These are phyloP conservation scores for Centruroides sculpturatus DNA, from an alignment of 1,140 invertebrate genomes.

Conservation along the genomic window DNA sequence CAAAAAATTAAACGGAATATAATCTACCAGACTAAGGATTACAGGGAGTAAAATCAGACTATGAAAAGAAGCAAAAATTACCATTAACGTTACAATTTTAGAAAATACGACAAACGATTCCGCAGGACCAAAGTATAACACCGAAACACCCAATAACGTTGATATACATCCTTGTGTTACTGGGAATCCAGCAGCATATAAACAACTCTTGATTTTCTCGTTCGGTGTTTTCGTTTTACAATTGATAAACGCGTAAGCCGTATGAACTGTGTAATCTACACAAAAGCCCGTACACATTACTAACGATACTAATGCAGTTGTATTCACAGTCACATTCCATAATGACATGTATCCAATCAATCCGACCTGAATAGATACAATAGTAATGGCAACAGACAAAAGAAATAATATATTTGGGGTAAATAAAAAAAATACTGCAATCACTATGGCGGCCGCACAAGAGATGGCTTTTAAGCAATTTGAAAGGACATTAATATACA, in stretches of 20 bases:
- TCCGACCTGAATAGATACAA: slow-evolving; percentile 84
- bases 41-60: slow-evolving; percentile 82
- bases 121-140: slow-evolving; percentile 71
- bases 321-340: slow-evolving; percentile 87
- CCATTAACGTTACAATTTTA: slow-evolving; percentile 92
- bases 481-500: too few relatives aligned
- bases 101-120: slow-evolving; percentile 96
- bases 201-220: slow-evolving; percentile 66
- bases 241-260: slow-evolving; percentile 90
- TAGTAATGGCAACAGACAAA: slow-evolving; percentile 85
- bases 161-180: slow-evolving; percentile 86
- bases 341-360: slow-evolving; percentile 91
- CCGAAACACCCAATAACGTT: slow-evolving; percentile 76
- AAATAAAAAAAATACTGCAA: too few relatives aligned
- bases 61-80: slow-evolving; percentile 84
- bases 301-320: slow-evolving; percentile 95
- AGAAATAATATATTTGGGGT: too few relatives aligned
- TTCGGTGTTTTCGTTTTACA: slow-evolving; percentile 33
- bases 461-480: too few relatives aligned
- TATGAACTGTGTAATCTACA: slow-evolving; percentile 92
- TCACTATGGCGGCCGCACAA: too few relatives aligned
- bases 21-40: slow-evolving; percentile 49
- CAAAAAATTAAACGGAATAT: too few relatives aligned
- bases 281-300: slow-evolving; percentile 98
- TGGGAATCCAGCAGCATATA: slow-evolving; percentile 77